These are phyloP conservation scores for Dasyornis broadbenti DNA, from an alignment of 2,113 vertebrate species.

Conservation along the genomic window DNA sequence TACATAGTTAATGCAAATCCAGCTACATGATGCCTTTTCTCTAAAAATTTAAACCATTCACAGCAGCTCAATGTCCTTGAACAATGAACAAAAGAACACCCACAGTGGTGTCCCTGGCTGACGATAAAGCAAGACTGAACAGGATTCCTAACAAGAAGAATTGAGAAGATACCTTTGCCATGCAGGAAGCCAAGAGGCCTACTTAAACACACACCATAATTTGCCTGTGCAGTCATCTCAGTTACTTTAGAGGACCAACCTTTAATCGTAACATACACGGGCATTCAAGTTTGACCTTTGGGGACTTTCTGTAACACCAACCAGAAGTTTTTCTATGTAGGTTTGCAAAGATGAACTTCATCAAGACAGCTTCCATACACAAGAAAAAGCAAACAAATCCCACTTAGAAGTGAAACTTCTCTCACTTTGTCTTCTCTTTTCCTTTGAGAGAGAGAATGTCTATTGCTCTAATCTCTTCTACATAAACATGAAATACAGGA, in stretches of 20 bases:
- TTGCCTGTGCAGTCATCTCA: neutral
- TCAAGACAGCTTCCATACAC: neutral
- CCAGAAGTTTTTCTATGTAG: neutral
- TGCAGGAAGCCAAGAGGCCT: neutral
- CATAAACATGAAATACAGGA: neutral
- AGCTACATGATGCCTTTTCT: neutral
- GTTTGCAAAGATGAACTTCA: neutral
- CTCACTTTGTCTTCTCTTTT: neutral
- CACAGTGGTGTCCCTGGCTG: neutral
- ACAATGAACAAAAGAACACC: neutral
- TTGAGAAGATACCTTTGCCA: neutral
- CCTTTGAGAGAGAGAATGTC: neutral
- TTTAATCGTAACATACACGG: fast-evolving
- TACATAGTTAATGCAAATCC: neutral
- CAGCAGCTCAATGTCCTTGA: neutral
- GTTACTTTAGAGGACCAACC: neutral
- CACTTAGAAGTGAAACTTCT: neutral
- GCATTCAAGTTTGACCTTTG: neutral
- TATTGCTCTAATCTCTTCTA: neutral
- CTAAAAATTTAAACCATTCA: neutral
- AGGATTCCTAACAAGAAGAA: neutral
- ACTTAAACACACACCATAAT: neutral
- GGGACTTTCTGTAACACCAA: neutral
- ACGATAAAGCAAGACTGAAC: neutral
- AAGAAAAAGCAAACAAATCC: neutral